phyloP scores from a whole-genome alignment of 2,113 vertebrate genomes.

The Rhagologus leucostigma region DNA sequence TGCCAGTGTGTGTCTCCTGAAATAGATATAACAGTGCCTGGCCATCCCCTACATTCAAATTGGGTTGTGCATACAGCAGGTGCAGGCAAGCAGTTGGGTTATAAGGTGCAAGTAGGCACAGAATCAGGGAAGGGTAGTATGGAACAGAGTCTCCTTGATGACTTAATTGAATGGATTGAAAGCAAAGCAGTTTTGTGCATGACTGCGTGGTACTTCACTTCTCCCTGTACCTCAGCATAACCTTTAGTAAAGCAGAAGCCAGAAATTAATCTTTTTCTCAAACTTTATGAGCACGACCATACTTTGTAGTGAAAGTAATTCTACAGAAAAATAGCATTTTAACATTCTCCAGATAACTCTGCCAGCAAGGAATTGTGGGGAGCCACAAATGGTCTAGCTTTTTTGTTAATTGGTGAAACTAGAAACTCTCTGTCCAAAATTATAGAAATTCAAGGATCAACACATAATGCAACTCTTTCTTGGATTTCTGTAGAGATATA shows the following conservation, averaged over 20 bases:
- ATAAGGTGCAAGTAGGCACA: background rate
- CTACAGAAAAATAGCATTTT: background rate
- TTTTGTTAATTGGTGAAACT: background rate
- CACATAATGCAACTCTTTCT: background rate
- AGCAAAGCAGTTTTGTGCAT: background rate
- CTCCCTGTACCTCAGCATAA: background rate
- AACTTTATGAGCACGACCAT: background rate
- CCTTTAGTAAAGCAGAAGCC: background rate
- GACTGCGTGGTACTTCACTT: background rate
- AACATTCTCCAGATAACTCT: background rate
- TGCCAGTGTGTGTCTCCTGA: background rate
- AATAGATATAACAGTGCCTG: background rate
- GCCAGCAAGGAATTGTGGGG: background rate
- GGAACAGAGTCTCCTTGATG: background rate
- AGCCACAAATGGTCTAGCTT: background rate
- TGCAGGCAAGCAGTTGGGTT: background rate
- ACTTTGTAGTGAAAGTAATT: background rate
- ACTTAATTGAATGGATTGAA: background rate
- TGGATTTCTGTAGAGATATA: background rate
- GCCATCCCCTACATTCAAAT: background rate
- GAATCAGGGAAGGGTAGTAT: background rate
- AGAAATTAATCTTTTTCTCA: background rate
- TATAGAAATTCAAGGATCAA: background rate
- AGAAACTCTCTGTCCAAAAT: background rate
- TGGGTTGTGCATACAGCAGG: background rate